phyloP scores from a whole-genome alignment of 35 echinoderm and acorn worm genomes.

The Holothuria glaberrima region DNA sequence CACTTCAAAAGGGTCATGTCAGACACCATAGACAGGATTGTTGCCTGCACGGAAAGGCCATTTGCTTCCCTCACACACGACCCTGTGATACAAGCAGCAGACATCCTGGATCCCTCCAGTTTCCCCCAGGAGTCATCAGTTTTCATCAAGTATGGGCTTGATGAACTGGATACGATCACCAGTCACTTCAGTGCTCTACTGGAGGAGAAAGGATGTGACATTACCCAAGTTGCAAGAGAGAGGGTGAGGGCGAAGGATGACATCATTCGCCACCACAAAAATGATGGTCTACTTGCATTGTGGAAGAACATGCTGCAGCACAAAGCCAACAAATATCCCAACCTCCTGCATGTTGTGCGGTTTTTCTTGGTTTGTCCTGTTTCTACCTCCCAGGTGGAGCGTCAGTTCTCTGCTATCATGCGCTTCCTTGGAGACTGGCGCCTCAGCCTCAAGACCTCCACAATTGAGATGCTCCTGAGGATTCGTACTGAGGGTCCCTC shows the following conservation, averaged over 20 bases:
- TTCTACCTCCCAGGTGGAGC: constrained; percentile 26
- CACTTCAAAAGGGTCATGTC: constrained; percentile 34
- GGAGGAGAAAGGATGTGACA: constrained; percentile 7
- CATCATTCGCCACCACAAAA: constrained; percentile 12
- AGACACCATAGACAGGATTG: constrained; percentile 2
- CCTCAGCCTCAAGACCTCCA: constrained; percentile 32
- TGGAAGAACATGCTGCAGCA: constrained; percentile 49
- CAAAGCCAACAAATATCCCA: constrained; percentile 41
- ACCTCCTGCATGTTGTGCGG: constrained; percentile 47
- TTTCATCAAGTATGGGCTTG: constrained; percentile 52
- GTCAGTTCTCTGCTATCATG: constrained; percentile 63
- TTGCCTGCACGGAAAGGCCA: constrained; percentile 7
- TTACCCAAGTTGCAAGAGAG: constrained; percentile 22
- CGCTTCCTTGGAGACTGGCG: constrained; percentile 67
- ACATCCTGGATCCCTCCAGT: constrained; percentile 48
- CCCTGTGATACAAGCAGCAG: constrained; percentile 47
- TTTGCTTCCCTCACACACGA: constrained; percentile 30
- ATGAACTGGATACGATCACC: neutral
- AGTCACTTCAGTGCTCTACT: constrained; percentile 42
- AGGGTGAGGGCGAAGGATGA: constrained; percentile 21
- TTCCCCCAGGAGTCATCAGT: constrained; percentile 2
- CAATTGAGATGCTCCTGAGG: constrained; percentile 43
- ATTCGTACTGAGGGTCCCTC: constrained; percentile 60
- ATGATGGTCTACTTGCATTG: neutral
- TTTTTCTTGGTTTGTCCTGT: constrained; percentile 54